phyloP scores from a whole-genome alignment of 53 echinoderm and acorn worm species.

The Pentamera pediparva region DNA sequence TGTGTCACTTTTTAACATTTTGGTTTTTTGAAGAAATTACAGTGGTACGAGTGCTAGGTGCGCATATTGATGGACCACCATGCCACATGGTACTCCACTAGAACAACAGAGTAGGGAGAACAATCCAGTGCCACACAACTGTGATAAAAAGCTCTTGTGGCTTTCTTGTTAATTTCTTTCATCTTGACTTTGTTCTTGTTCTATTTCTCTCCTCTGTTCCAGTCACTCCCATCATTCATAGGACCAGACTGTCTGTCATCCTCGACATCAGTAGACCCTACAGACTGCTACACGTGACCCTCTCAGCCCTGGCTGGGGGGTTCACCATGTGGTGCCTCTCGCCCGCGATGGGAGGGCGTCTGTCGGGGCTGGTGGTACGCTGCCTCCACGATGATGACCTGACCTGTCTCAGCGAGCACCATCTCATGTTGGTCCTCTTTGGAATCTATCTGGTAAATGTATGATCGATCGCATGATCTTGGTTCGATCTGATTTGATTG shows the following conservation, averaged over 20 bases:
- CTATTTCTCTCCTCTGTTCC: slow-evolving; percentile 5
- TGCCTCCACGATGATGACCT: slow-evolving; percentile 29
- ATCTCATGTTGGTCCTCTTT: slow-evolving; percentile 75
- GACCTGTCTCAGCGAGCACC: slow-evolving; percentile 71
- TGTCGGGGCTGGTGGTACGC: slow-evolving; percentile 23
- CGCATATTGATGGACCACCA: no score
- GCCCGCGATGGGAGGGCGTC: slow-evolving; percentile 44
- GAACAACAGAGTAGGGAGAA: no score
- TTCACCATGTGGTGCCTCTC: slow-evolving; percentile 58
- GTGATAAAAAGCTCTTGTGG: not conserved
- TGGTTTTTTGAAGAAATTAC: no score
- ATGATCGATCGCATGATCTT: not conserved
- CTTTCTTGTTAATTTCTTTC: not conserved
- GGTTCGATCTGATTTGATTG: not conserved
- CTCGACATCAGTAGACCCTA: slow-evolving; percentile 54
- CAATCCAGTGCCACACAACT: no score
- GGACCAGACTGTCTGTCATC: slow-evolving; percentile 68
- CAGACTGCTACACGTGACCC: slow-evolving; percentile 53
- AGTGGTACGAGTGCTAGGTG: no score
- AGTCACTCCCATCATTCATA: slow-evolving; percentile 61
- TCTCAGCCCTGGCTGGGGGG: slow-evolving; percentile 57
- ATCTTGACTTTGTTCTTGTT: not conserved
- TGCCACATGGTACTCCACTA: no score
- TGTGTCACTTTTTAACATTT: no score
- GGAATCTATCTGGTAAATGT: slow-evolving; percentile 61